Conservation (phyloP, 1,140 invertebrate species). For the Lerema accius region DNA sequence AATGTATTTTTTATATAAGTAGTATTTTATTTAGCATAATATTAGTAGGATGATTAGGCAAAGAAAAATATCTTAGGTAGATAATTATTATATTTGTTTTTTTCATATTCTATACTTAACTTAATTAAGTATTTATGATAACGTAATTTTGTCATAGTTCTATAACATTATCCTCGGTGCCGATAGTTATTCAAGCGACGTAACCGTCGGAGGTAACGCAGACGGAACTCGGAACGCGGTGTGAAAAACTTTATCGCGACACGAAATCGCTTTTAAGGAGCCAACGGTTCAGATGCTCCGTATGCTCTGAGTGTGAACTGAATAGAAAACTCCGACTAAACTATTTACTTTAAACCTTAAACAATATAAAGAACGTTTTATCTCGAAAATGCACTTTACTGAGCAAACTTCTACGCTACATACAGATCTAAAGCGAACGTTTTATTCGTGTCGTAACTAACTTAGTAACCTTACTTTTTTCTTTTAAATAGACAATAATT, state of each 20-base stretch:
- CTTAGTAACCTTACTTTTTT: no score
- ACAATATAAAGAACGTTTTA: conserved; percentile 30
- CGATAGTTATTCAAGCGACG: conserved; percentile 8
- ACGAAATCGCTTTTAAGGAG: conserved; percentile 55
- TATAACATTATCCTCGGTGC: no score
- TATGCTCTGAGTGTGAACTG: conserved; percentile 33
- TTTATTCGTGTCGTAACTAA: no score
- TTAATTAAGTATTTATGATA: no score
- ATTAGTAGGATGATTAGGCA: no score
- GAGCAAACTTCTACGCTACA: conserved; percentile 8
- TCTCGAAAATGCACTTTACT: conserved; percentile 29
- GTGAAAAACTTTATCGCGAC: conserved; percentile 52
- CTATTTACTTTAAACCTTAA: conserved; percentile 39
- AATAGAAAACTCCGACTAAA: conserved; percentile 33
- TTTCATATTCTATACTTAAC: no score
- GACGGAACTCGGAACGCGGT: conserved; percentile 25
- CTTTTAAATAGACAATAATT: no score
- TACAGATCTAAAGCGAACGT: background rate
- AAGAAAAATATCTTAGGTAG: no score
- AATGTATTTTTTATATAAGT: no score
- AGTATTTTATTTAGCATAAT: no score
- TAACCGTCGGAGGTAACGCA: conserved; percentile 12
- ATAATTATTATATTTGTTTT: no score
- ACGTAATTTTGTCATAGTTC: no score
- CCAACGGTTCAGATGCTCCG: conserved; percentile 39